Evolutionary conservation across 2,113 vertebrate species (phyloP), one percentile per base, ranked within the genome.

Genomic region (Chloroceryle aenea): DNA sequence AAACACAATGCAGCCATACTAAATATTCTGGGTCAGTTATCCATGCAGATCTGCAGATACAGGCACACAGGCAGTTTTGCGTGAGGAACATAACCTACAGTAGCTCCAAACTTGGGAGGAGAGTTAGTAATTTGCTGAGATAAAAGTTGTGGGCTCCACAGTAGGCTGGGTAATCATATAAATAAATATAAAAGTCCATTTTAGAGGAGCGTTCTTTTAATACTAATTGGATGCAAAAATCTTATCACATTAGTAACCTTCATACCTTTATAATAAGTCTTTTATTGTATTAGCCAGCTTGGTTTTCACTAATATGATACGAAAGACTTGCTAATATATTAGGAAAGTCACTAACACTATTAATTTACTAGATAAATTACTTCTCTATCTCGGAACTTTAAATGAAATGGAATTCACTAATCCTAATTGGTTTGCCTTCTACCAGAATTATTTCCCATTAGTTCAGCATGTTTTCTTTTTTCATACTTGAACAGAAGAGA

Each of bases 381-480:
- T 98, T 98, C 97, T 98, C 86, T 98, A 98, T 98, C 98, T 98
- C 97, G 95, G 94, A 98, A 98, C 97, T 98, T 98, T 98, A 98
- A 98, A 98, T 98, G 98, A 98, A 98, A 98, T 98, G 98, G 97
- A 98, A 98, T 98, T 98, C 98, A 97, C 98, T 98, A 98, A 98
- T 98, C 98, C 98, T 98, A 98, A 98, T 98, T 98, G 97, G 97
- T 98, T 98, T 97, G 97, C 97, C 95, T 98, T 98, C 98, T 97
- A 97, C 97, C 42, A 95, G 98, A 98, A 98, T 97, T 98, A 98
- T 98, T 98, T 97, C 98, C 98, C 98, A 98, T 98, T 98, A 98
- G 97, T 98, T 98, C 98, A 98, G 98, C 97, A 97, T 97, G 96
- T 97, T 98, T 97, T 95, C 90, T 97, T 94, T 94, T 95, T 94